These are phyloP conservation scores for Fukomys damarensis DNA, from an alignment of 2,113 vertebrate species.

Conservation along the genomic window DNA sequence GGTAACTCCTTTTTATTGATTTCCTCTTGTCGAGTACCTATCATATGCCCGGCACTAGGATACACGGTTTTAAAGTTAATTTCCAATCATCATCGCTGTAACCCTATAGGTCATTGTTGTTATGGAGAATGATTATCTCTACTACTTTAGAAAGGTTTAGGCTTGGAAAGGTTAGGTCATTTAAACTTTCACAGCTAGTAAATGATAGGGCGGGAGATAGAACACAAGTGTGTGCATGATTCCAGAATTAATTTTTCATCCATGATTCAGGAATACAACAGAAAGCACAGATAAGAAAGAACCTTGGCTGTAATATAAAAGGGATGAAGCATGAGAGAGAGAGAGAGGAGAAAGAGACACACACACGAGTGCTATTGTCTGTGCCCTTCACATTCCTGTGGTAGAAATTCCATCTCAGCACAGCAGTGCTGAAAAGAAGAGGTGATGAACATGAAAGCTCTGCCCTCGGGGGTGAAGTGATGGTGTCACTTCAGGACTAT, in stretches of 20 bases:
- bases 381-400: neutral
- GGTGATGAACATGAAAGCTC: neutral
- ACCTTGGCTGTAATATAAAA: neutral
- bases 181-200: conserved; percentile 2
- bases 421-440: neutral
- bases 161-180: neutral
- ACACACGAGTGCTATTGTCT: neutral
- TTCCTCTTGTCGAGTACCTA: conserved; percentile 29
- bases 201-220: neutral
- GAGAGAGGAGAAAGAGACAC: neutral
- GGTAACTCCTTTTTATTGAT: neutral
- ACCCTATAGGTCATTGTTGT: neutral
- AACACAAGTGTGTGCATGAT: neutral
- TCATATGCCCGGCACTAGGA: neutral
- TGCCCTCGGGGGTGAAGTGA: neutral
- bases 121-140: neutral
- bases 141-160: neutral
- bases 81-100: conserved; percentile 1
- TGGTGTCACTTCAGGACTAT: neutral
- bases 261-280: neutral
- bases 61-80: neutral
- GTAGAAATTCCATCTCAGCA: neutral
- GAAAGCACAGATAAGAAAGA: neutral
- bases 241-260: conserved; percentile 25
- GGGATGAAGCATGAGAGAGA: neutral